Evolutionary conservation across 2,113 vertebrate genomes (phyloP).

Genomic region (Oxyruncus cristatus): DNA sequence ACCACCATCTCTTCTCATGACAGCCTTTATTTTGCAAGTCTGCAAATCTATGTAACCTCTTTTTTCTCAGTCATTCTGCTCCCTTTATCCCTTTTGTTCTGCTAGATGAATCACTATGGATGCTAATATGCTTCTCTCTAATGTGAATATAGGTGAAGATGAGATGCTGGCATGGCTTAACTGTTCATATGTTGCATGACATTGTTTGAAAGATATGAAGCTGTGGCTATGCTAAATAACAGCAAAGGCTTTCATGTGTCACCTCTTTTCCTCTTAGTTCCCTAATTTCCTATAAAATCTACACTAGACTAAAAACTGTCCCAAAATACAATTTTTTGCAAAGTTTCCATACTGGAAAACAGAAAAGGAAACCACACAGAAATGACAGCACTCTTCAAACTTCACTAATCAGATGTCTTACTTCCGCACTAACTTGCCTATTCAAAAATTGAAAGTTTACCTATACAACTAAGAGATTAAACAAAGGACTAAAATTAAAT

Average conservation of each 20-base stretch:
- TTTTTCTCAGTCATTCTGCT: not conserved
- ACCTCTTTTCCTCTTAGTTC: not conserved
- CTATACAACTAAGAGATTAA: not conserved
- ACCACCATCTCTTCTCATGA: not conserved
- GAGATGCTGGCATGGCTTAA: not conserved
- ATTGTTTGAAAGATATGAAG: not conserved
- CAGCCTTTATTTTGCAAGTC: not conserved
- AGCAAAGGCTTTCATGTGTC: slow-evolving; percentile 21
- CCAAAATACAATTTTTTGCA: not conserved
- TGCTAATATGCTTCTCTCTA: not conserved
- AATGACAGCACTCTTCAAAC: not conserved
- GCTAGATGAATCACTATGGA: not conserved
- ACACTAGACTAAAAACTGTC: not conserved
- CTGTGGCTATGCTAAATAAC: not conserved
- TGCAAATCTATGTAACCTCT: not conserved
- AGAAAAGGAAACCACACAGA: not conserved
- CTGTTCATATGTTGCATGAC: not conserved
- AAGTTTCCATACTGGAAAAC: not conserved
- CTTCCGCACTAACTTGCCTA: not conserved
- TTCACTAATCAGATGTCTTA: not conserved
- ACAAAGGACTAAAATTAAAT: slow-evolving; percentile 33
- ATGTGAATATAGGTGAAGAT: not conserved
- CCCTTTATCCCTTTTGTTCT: slow-evolving; percentile 2
- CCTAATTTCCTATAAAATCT: not conserved
- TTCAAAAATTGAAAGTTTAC: not conserved